Percentiles rank a stretch among this genome's conserved stretches.
phyloP scores from a whole-genome alignment of 1,140 invertebrate genomes.

The Brachionus koreanus region DNA sequence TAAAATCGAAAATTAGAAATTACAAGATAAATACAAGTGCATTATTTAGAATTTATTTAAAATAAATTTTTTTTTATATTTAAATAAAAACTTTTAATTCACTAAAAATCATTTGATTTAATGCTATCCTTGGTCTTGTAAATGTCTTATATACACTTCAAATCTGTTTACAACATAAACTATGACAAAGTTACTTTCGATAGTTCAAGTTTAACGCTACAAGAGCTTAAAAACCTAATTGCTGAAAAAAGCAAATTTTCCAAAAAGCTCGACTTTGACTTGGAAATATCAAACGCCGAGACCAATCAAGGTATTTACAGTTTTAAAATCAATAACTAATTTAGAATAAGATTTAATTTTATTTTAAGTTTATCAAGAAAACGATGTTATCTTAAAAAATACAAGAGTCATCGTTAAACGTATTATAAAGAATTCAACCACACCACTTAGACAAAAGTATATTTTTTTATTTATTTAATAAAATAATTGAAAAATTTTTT shows the following conservation, averaged over 20 bases:
- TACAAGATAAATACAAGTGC: constrained; percentile 15
- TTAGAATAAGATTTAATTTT: background rate
- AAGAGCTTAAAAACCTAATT: constrained; percentile 25
- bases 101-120: background rate
- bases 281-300: constrained; percentile 36
- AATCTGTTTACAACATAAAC: constrained; percentile 31
- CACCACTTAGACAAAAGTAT: constrained; percentile 13
- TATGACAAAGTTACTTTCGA: constrained; percentile 44
- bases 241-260: constrained; percentile 30
- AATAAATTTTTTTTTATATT: background rate
- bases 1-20: background rate
- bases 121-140: background rate
- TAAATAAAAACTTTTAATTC: background rate
- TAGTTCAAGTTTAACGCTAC: constrained; percentile 3
- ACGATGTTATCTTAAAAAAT: constrained; percentile 23
- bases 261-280: constrained; percentile 35
- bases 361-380: background rate
- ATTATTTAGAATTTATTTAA: background rate
- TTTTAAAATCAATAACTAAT: background rate
- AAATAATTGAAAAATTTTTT: background rate
- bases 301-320: constrained; percentile 8
- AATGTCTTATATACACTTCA: constrained; percentile 44
- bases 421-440: background rate
- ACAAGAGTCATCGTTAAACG: constrained; percentile 31
- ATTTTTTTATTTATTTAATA: background rate